These are phyloP conservation scores for Gari tellinella DNA, from an alignment of 2,888 invertebrate genomes.

Conservation along the genomic window DNA sequence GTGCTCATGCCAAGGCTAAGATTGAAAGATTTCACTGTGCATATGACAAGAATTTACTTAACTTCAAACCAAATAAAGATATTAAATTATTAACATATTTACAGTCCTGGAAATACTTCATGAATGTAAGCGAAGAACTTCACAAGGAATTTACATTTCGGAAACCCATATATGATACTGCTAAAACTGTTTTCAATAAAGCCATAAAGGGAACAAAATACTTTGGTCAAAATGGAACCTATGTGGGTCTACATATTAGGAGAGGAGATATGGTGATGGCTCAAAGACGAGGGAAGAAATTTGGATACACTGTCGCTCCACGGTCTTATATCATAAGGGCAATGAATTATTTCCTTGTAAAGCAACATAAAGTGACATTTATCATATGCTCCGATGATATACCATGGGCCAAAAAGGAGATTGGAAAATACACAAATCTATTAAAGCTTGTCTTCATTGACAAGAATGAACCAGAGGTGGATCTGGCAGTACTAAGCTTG, in stretches of 20 bases:
- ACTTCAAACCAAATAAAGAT: constrained; percentile 20
- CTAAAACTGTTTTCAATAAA: constrained; percentile 27
- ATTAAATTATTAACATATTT: constrained; percentile 47
- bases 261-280: constrained; percentile 57
- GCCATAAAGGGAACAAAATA: constrained; percentile 24
- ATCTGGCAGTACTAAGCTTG: constrained; percentile 63
- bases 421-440: constrained; percentile 35
- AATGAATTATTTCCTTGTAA: constrained; percentile 48
- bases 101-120: constrained; percentile 68
- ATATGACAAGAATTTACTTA: constrained; percentile 44
- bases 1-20: constrained; percentile 23
- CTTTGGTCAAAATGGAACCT: constrained; percentile 35
- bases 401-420: constrained; percentile 54
- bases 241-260: constrained; percentile 63
- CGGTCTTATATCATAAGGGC: constrained; percentile 56
- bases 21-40: constrained; percentile 51
- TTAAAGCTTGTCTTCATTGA: constrained; percentile 45
- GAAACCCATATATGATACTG: constrained; percentile 21
- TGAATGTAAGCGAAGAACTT: constrained; percentile 36
- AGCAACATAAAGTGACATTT: constrained; percentile 53
- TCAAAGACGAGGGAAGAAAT: constrained; percentile 9
- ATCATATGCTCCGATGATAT: constrained; percentile 60
- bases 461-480: constrained; percentile 45
- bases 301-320: constrained; percentile 56
- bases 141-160: constrained; percentile 57